These are phyloP conservation scores for Pollenia amentaria DNA, from an alignment of 2,888 invertebrate genomes.

Conservation along the genomic window DNA sequence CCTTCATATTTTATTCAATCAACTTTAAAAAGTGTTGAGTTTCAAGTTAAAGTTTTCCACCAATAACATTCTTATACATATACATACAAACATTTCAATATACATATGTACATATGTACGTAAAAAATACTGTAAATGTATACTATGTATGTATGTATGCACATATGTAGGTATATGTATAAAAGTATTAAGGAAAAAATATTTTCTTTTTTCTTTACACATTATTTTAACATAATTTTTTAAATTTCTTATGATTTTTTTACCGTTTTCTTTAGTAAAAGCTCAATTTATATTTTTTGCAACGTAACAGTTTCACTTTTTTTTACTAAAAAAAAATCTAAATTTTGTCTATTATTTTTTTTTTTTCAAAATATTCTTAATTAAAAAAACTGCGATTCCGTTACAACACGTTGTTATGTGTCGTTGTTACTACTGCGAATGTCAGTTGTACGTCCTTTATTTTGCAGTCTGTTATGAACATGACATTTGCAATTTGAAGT, in stretches of 20 bases:
- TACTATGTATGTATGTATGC: not conserved
- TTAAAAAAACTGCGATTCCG: slow-evolving; percentile 53
- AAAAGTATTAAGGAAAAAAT: slow-evolving; percentile 27
- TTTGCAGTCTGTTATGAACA: slow-evolving; percentile 47
- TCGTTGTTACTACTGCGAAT: slow-evolving; percentile 77
- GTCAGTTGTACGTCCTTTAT: slow-evolving; percentile 79
- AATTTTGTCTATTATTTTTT: slow-evolving; percentile 24
- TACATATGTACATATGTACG: slow-evolving; percentile 11
- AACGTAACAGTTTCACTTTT: slow-evolving; percentile 1
- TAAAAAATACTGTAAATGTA: slow-evolving; percentile 14
- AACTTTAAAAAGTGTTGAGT: slow-evolving; percentile 56
- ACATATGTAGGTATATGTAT: slow-evolving; percentile 5
- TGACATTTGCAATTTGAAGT: slow-evolving; percentile 65
- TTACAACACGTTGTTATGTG: slow-evolving; percentile 75
- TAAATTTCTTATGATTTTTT: slow-evolving; percentile 7
- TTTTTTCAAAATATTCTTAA: slow-evolving; percentile 33
- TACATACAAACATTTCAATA: slow-evolving; percentile 15
- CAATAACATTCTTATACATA: slow-evolving; percentile 23
- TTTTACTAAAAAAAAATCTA: slow-evolving; percentile 24
- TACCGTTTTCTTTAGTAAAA: slow-evolving; percentile 16
- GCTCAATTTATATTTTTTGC: not conserved
- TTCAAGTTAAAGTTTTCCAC: slow-evolving; percentile 28
- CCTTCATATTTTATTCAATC: slow-evolving; percentile 14
- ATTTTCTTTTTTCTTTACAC: not conserved
- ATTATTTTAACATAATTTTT: not conserved